A percentile compares a stretch with the other conserved stretches of the same genome.
Conservation (phyloP, 2,113 vertebrate species). For the Perca flavescens region DNA sequence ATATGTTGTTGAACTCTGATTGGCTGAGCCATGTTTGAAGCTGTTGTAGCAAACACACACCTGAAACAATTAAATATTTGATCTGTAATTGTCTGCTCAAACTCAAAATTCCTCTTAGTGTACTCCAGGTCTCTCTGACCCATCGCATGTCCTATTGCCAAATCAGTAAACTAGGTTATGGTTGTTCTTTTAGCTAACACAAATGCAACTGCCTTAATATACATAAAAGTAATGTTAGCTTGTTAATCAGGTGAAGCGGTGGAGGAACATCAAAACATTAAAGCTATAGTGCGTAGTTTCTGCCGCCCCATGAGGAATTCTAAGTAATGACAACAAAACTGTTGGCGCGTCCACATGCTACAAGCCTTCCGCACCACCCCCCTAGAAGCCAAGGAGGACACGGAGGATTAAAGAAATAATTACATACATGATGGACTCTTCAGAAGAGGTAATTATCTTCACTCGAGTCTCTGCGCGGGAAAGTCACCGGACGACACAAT, state of each 20-base stretch:
- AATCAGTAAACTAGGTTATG: neutral
- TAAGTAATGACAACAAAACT: no score
- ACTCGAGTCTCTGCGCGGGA: no score
- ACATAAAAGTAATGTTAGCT: neutral
- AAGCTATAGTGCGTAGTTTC: no score
- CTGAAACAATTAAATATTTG: neutral
- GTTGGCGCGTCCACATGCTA: no score
- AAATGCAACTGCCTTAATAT: neutral
- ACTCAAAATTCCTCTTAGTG: neutral
- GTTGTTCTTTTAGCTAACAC: neutral
- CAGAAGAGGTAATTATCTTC: no score
- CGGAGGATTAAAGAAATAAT: no score
- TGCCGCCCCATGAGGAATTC: no score
- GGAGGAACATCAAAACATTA: neutral
- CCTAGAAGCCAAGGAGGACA: no score
- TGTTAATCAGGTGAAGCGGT: neutral
- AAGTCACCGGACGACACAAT: no score
- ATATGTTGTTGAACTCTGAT: neutral
- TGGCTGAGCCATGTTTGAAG: neutral
- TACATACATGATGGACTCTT: no score
- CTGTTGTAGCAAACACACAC: neutral
- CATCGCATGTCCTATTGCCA: neutral
- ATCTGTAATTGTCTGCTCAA: neutral
- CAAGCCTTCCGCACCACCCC: no score
- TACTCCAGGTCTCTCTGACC: neutral